Base-by-base conservation (phyloP, 2,888 invertebrate species). In the Limnephilus rhombicus region DNA sequence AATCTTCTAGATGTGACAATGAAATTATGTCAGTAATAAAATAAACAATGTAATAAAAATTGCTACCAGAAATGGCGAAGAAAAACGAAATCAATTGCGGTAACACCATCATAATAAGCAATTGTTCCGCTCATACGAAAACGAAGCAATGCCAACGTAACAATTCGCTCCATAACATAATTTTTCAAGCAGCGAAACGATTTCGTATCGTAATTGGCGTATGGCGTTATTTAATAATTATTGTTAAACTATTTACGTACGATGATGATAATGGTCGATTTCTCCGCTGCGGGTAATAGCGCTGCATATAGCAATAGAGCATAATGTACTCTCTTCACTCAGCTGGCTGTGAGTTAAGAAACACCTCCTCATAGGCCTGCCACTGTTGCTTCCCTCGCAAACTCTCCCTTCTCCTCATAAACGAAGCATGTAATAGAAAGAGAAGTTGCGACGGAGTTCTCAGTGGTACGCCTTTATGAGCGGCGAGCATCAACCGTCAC, bases 161-260 rank as follows among this genome's bases (percentile, higher is more conserved):
- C 68, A 68, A 37, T 37, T 83, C 41, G 83, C 13, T 83, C 83
- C 83, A 34, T 83, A 83, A 37, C 83, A 83, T 83, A 24, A n/a
- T 83, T 83, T 83, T 83, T 83, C 83, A 34, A 83, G 83, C 83
- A 29, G 49, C 24, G 86, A 86, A 89, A 80, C 80, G 13, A 34
- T 89, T 89, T 80, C 24, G 41, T 80, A 89, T 89, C 29, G 88
- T 89, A 89, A 89, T 89, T 68, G 88, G 88, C 80, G 88, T 89
- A 80, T 80, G 88, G 88, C 18, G 88, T 89, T 89, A 89, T 89
- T 89, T 89, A 89, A 68, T 68, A 68, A 89, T 89, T 89, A 86
- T 86, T 86, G 37, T 80, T n/a, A 41, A 89, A 37, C 80, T 89
- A 45, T 89, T 89, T 80, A 80, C 68, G 88, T 80, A 86, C n/a